A percentile compares a stretch with the other conserved stretches of the same genome.
Conservation (phyloP, 2,113 vertebrate genomes). For the Riparia riparia region DNA sequence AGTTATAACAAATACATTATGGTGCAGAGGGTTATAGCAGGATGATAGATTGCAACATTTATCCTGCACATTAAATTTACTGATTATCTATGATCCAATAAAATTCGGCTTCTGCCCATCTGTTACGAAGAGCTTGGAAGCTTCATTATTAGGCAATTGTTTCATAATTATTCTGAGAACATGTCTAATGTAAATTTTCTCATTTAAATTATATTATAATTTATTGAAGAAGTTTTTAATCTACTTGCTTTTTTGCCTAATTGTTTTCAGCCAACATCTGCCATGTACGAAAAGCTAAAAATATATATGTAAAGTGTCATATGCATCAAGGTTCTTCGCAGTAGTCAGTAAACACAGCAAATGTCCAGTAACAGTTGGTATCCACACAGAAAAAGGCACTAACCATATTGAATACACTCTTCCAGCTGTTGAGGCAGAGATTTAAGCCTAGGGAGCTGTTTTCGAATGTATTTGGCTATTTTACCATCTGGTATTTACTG, state of each 20-base stretch:
- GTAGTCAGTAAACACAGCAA: constrained; percentile 27
- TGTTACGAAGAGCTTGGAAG: constrained; percentile 57
- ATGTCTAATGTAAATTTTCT: constrained; percentile 34
- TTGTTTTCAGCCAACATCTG: constrained; percentile 63
- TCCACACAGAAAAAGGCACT: constrained; percentile 16
- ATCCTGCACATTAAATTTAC: constrained; percentile 46
- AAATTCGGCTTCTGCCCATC: constrained; percentile 65
- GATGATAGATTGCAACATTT: constrained; percentile 36
- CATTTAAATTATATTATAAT: constrained; percentile 52
- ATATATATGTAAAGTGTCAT: not conserved
- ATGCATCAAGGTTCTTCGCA: not conserved
- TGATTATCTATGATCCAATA: constrained; percentile 60
- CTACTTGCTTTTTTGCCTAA: constrained; percentile 39
- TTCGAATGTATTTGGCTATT: constrained; percentile 23
- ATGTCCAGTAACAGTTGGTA: constrained; percentile 39
- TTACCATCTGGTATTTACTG: constrained; percentile 57
- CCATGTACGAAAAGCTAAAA: not conserved
- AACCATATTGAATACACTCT: constrained; percentile 7
- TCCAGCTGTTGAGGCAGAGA: constrained; percentile 59
- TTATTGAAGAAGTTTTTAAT: constrained; percentile 43
- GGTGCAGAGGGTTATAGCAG: not conserved
- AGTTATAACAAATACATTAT: not conserved
- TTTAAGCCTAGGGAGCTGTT: constrained; percentile 34
- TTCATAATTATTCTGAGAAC: constrained; percentile 60
- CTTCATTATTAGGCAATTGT: constrained; percentile 63